Conservation (phyloP, 1,140 invertebrate species). For the Ceratina calcarata region DNA sequence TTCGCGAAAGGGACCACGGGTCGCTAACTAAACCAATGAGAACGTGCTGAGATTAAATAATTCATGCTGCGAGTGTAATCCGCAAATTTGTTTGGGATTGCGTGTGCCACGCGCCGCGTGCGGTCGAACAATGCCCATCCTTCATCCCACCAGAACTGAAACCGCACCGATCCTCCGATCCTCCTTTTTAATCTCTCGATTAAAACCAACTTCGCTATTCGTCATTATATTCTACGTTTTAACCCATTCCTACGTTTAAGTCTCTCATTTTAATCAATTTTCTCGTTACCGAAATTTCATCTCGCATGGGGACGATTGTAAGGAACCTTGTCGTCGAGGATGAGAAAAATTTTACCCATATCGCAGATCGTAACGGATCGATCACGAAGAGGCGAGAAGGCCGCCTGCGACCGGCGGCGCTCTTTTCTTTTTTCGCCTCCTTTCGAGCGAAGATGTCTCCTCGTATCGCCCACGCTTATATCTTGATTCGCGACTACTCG, state of each 20-base stretch:
- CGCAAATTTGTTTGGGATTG: conserved; percentile 78
- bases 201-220: conserved; percentile 34
- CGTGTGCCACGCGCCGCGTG: conserved; percentile 71
- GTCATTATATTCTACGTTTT: background rate
- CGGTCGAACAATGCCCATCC: conserved; percentile 76
- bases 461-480: conserved; percentile 65
- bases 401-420: conserved; percentile 27
- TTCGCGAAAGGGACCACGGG: conserved; percentile 66
- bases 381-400: conserved; percentile 9
- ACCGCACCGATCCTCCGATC: conserved; percentile 42
- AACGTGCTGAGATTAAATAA: conserved; percentile 77
- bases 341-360: too few species aligned
- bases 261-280: too few species aligned
- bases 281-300: too few species aligned
- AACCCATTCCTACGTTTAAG: background rate
- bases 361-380: too few species aligned
- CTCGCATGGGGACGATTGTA: too few species aligned
- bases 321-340: background rate
- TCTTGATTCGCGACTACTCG: conserved; percentile 63
- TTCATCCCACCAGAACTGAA: conserved; percentile 49
- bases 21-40: conserved; percentile 77
- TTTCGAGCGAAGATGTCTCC: conserved; percentile 49
- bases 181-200: conserved; percentile 66
- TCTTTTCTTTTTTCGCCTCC: conserved; percentile 44
- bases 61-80: conserved; percentile 78